A percentile compares a stretch with the other conserved stretches of the same genome.
phyloP scores from a whole-genome alignment of 2,888 invertebrate species.

The Erebia aethiops region DNA sequence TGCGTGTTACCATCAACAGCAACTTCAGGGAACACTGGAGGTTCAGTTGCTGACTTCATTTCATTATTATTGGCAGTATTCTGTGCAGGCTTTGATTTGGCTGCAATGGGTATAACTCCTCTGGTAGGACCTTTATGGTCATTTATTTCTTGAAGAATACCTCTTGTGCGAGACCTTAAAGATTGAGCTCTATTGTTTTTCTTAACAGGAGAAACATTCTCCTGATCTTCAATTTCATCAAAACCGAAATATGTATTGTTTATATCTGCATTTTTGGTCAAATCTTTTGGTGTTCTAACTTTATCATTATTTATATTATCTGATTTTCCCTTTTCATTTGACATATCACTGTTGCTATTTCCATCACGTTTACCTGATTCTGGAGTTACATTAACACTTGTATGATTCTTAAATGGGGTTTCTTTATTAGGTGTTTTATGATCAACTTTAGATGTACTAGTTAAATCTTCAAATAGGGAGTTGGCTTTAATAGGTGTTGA shows the following conservation, averaged over 20 bases:
- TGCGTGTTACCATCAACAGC: slow-evolving; percentile 42
- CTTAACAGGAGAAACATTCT: slow-evolving; percentile 69
- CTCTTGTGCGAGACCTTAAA: slow-evolving; percentile 54
- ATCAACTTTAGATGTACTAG: slow-evolving; percentile 39
- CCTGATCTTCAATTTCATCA: slow-evolving; percentile 71
- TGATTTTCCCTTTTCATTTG: slow-evolving; percentile 21
- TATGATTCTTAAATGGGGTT: slow-evolving; percentile 24
- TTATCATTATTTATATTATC: slow-evolving; percentile 28
- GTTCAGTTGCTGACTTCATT: slow-evolving; percentile 60
- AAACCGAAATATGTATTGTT: slow-evolving; percentile 72
- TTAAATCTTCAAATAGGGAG: slow-evolving; percentile 55
- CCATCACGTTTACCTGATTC: slow-evolving; percentile 26
- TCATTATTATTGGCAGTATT: slow-evolving; percentile 61
- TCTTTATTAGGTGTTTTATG: slow-evolving; percentile 38
- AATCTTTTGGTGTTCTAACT: slow-evolving; percentile 44
- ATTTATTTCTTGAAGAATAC: slow-evolving; percentile 65
- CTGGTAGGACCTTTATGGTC: slow-evolving; percentile 55
- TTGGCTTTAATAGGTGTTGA: slow-evolving; percentile 59
- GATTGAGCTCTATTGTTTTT: slow-evolving; percentile 48
- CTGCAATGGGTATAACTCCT: slow-evolving; percentile 54
- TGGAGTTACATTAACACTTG: slow-evolving; percentile 33
- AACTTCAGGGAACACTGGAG: slow-evolving; percentile 55
- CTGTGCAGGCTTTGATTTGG: slow-evolving; percentile 53
- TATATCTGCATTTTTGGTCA: slow-evolving; percentile 42
- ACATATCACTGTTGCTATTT: slow-evolving; percentile 40